Evolutionary conservation across 2,888 invertebrate genomes (phyloP), one percentile per base, ranked within the genome.

Genomic region (Apamea epomidion): DNA sequence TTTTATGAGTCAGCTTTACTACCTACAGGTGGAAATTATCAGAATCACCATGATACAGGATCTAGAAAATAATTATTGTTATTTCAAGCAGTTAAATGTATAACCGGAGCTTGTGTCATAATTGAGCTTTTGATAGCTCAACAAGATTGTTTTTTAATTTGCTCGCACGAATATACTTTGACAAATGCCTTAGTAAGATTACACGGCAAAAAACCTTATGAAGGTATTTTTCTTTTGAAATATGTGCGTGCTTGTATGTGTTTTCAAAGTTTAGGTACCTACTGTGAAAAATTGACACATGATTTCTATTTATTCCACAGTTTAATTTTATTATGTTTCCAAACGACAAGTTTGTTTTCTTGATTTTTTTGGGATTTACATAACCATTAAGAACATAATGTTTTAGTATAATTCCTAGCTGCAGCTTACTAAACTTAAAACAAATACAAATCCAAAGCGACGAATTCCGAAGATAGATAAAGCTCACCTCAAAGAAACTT

Each of bases 1-100:
- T 29, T 83, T 81, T 76, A 83, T 83, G 85, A 83, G 65, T 85
- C 83, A 83, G 60, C 16, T 69, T 45, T 48, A 71, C 18, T 73
- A 71, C 54, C 37, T 73, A 37, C 42, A 64, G 54, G 62, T 73
- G 70, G 48, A 73, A 75, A 81, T 73, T 14, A 68, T 73, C 76
- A 81, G 60, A 76, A 84, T 69, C 25, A 84, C 71, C 69, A 83
- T 81, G 81, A 83, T 83, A 65, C 85, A 83, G 83, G 85, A 83
- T 84, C 80, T 84, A 65, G 70, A 74, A 72, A 80, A 74, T 84
- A 80, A 80, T 83, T 65, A 71, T 83, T 71, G 60, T 73, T 45
- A 16, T 54, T 51, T 70, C 16, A 32, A 37, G 45, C 45, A 70
- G 60, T 60, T 65, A 21, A 51, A 51, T 70, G 48, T 65, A 62